A percentile compares a stretch with the other conserved stretches of the same genome.
phyloP scores from a whole-genome alignment of 2,888 invertebrate genomes.

The Scaptomyza tumidula region DNA sequence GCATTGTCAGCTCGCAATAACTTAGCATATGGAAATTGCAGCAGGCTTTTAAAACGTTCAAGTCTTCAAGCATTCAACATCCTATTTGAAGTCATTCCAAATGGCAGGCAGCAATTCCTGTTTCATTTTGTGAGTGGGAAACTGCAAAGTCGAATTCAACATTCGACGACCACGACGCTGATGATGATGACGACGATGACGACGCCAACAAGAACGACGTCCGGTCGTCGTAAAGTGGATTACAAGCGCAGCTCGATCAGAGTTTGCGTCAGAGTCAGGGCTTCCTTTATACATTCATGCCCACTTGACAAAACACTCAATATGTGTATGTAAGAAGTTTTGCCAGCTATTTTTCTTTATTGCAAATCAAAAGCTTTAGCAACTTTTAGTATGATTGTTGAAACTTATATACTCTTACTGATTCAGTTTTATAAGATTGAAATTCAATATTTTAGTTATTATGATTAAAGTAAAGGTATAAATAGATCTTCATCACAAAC shows the following conservation, averaged over 20 bases:
- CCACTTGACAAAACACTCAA: constrained; percentile 75
- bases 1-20: constrained; percentile 9
- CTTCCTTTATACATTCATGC: constrained; percentile 64
- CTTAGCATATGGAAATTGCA: constrained; percentile 39
- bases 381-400: constrained; percentile 13
- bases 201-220: constrained; percentile 76
- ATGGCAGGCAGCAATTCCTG: constrained; percentile 41
- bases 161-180: constrained; percentile 17
- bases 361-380: constrained; percentile 43
- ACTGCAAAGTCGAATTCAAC: constrained; percentile 18
- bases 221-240: constrained; percentile 77
- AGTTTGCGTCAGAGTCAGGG: constrained; percentile 46
- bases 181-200: constrained; percentile 38
- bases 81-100: constrained; percentile 40
- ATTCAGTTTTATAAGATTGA: not conserved
- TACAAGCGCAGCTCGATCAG: constrained; percentile 66
- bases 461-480: no score
- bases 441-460: not conserved
- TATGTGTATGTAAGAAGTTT: constrained; percentile 17
- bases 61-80: constrained; percentile 31
- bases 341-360: constrained; percentile 41
- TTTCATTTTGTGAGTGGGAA: constrained; percentile 57
- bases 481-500: no score
- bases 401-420: constrained; percentile 12
- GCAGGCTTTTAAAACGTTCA: constrained; percentile 26